Percentiles rank a stretch among this genome's conserved stretches.
These are phyloP conservation scores for Agraylea sexmaculata DNA, from an alignment of 1,140 invertebrate species.

Conservation along the genomic window DNA sequence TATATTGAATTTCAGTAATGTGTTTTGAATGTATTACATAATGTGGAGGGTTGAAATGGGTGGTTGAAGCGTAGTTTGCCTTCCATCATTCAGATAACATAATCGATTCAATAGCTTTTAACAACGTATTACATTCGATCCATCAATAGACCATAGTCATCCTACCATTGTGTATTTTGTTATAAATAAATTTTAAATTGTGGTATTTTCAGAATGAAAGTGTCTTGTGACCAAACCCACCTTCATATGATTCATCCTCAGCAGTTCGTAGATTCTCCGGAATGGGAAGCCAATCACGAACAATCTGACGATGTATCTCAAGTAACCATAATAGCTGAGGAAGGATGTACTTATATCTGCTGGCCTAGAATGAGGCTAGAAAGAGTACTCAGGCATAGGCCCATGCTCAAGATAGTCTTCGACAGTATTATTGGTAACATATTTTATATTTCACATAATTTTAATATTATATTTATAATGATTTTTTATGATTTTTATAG, in stretches of 20 bases:
- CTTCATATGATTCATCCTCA: conserved; percentile 69
- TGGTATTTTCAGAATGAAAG: conserved; percentile 54
- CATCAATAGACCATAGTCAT: too few species aligned
- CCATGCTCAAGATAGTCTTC: conserved; percentile 58
- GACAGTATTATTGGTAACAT: conserved; percentile 61
- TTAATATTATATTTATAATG: not conserved
- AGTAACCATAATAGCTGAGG: conserved; percentile 70
- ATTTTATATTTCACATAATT: conserved; percentile 6
- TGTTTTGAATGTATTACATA: too few species aligned
- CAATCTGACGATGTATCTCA: conserved; percentile 68
- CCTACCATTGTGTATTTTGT: too few species aligned
- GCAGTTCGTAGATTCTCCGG: conserved; percentile 78
- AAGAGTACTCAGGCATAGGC: conserved; percentile 56
- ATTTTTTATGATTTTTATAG: conserved; percentile 32
- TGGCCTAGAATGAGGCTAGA: conserved; percentile 64
- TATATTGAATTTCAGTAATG: too few species aligned
- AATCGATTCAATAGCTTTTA: too few species aligned
- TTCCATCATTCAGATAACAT: too few species aligned
- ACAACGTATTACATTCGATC: too few species aligned
- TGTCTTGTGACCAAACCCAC: conserved; percentile 68
- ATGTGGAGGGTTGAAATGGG: too few species aligned
- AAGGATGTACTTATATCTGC: conserved; percentile 62
- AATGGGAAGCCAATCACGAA: conserved; percentile 70
- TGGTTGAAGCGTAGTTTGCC: too few species aligned
- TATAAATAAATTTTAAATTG: too few species aligned